Base-by-base conservation (phyloP, 2,113 vertebrate species). In the Phocoena phocoena region DNA sequence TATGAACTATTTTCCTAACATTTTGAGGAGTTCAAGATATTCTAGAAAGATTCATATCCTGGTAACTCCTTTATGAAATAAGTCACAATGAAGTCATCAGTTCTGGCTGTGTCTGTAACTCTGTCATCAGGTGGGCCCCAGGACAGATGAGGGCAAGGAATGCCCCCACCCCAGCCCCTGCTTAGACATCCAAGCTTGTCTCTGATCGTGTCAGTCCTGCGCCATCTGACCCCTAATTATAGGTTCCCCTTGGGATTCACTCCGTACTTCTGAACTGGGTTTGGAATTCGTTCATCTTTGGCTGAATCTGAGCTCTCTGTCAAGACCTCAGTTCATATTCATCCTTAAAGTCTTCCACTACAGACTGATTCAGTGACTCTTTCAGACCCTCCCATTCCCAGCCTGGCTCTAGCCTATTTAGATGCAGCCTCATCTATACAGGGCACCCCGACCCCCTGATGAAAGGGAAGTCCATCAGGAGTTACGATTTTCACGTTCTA, bases 1-100 rank as follows among this genome's bases (percentile, higher is more conserved):
- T 25, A 28, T 70, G 44, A 44, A 63, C n/a, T 58, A n/a, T 80
- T 77, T 73, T 70, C 50, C 47, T 93, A 76, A 70, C 4, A 60
- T 74, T 85, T 88, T 68, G 65, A 91, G 17, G 44, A 93, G 8
- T 55, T 62, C 15, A 62, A 79, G 41, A 21, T 41, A 87, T 55
- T 74, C 87, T 77, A 80, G 62, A 68, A 90, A 74, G 33, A 9
- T 83, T 62, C 55, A 76, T 63, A 53, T n/a, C 92, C 79, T 93
- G 38, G 36, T 82, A 68, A 44, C 33, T 83, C 31, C n/a, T 90
- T 70, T 90, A 47, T n/a, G 80, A 53, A 79, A 17, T 62, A 55
- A 68, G 17, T 36, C 60, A 55, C 25, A 67, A 41, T 18, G 38
- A 73, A 36, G 60, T 44, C 26, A 12, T 87, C 50, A 44, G 36